Conservation (phyloP, 2,888 invertebrate genomes). For the Andrena trimmerana region DNA sequence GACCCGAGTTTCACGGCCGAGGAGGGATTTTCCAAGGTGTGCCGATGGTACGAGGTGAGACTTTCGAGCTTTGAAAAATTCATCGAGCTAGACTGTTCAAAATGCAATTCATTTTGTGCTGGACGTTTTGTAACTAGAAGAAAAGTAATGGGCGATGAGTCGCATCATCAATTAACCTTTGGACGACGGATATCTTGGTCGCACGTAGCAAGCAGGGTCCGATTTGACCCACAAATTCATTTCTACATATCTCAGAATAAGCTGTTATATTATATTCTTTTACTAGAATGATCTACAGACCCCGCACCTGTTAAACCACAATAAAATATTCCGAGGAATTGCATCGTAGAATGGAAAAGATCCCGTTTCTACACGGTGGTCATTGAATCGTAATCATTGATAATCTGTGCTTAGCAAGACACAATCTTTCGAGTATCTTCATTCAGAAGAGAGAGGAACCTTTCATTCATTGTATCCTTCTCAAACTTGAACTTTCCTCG, state of each 20-base stretch:
- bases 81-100: neutral
- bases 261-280: no score
- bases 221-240: no score
- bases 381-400: neutral
- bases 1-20: neutral
- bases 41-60: slow-evolving; percentile 26
- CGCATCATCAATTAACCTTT: no score
- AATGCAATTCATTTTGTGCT: neutral
- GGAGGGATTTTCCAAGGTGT: slow-evolving; percentile 1
- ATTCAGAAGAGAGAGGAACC: neutral
- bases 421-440: neutral
- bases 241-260: no score
- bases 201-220: no score
- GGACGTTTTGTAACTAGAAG: neutral
- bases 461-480: neutral
- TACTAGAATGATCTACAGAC: no score
- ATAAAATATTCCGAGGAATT: neutral
- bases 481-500: slow-evolving; percentile 45
- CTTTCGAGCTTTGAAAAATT: slow-evolving; percentile 6
- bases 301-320: neutral
- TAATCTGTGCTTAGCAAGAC: slow-evolving; percentile 20
- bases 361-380: neutral
- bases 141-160: no score
- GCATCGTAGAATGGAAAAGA: neutral
- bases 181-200: no score